Percentiles rank a stretch among this genome's conserved stretches.
Evolutionary conservation across 2,888 invertebrate genomes (phyloP).

Genomic region (Tenthredo mesomela): DNA sequence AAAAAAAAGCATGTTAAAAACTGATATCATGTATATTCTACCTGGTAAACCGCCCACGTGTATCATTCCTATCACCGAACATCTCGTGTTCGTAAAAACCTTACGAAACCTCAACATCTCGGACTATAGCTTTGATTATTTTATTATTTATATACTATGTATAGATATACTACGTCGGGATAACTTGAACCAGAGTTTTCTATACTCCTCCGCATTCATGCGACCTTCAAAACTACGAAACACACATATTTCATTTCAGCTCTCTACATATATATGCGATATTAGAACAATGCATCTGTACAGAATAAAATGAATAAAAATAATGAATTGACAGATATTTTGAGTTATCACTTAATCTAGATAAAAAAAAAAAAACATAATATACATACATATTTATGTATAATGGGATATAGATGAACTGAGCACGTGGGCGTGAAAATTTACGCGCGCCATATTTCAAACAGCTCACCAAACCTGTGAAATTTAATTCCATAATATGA

Average conservation of each 20-base stretch:
- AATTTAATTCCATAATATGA: too few relatives aligned
- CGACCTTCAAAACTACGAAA: neutral
- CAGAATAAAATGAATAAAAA: neutral
- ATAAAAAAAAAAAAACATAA: neutral
- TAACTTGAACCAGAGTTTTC: neutral
- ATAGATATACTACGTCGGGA: neutral
- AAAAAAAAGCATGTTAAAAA: neutral
- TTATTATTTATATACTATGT: neutral
- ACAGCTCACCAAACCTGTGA: neutral
- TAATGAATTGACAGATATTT: neutral
- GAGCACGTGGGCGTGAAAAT: neutral
- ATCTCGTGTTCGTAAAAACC: constrained; percentile 77
- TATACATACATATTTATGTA: neutral
- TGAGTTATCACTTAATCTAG: neutral
- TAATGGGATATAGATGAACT: neutral
- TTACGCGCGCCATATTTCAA: neutral
- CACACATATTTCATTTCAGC: neutral
- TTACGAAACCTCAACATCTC: constrained; percentile 77
- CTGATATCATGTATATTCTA: constrained; percentile 70
- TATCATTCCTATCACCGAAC: constrained; percentile 86
- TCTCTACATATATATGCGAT: neutral
- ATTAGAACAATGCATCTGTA: neutral
- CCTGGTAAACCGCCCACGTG: constrained; percentile 86
- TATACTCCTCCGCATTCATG: neutral
- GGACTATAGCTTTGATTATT: neutral